Base-by-base conservation (phyloP, 2,113 vertebrate genomes). In the Menidia beryllina region DNA sequence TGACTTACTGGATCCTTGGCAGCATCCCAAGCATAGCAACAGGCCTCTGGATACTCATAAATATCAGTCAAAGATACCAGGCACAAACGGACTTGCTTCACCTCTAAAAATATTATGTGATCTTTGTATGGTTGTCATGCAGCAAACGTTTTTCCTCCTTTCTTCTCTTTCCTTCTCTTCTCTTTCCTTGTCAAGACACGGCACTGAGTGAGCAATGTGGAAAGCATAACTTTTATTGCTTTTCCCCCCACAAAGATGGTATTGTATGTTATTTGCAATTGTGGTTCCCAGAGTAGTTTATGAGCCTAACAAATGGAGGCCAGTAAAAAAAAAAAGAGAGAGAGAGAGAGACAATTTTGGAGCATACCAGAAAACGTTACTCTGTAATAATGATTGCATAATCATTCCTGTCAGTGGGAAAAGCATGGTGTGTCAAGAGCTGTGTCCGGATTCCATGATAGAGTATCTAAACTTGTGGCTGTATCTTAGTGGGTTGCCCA, bases 321-420 rank as follows among this genome's bases (percentile, higher is more conserved):
- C 49, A 67, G 17, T 57, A 57, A 54, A 47, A 50, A 67, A 71
- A 53, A 25, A 52, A 21, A 25, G 41, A 53, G 56, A 43, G 24
- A 47, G n/a, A 20, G 65, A 60, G 38, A 55, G 8, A 26, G n/a
- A 59, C 14, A 47, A 49, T 21, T 48, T 51, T 34, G 62, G 21
- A 1, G 65, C 52, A 81, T 76, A 62, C 48, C 85, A 88, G 73
- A 78, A 63, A 77, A 63, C 48, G 68, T 59, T 64, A 55, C 66
- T 51, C 53, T 72, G 68, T 71, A 63, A 69, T 75, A 81, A 72
- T 55, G 62, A 75, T 79, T 82, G 61, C 17, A 53, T 68, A 54
- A 81, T 75, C 64, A 72, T 12, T 11, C 36, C 69, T 45, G 51
- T 68, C 23, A 66, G 75, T 39, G 52, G 17, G 56, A 47, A 47